Percentiles rank a stretch among this genome's conserved stretches.
Conservation (phyloP, 2,797 vertebrate species). For the Cyprinella venusta region DNA sequence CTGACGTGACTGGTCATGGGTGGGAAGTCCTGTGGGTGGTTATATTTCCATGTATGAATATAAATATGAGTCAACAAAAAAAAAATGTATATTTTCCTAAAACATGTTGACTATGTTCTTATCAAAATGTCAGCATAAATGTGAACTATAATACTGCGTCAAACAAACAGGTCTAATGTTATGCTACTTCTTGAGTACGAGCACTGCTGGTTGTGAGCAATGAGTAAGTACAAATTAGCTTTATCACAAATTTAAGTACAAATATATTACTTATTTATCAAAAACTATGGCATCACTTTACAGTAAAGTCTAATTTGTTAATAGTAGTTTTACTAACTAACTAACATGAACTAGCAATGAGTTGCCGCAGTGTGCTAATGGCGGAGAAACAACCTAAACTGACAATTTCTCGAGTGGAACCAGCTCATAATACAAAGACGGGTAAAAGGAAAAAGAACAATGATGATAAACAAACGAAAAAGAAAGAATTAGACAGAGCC, state of each 20-base stretch:
- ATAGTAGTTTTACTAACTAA: not conserved
- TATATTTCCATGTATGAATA: constrained; percentile 38
- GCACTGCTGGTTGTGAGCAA: not conserved
- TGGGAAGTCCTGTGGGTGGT: constrained; percentile 28
- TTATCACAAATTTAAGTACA: not conserved
- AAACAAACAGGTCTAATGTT: not conserved
- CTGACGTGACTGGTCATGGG: constrained; percentile 21
- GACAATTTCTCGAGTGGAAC: too few relatives aligned
- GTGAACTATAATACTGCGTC: not conserved
- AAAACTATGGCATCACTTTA: not conserved
- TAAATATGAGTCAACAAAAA: constrained; percentile 22
- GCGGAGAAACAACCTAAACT: too few relatives aligned
- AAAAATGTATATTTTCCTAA: not conserved
- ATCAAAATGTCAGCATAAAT: constrained; percentile 11
- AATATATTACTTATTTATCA: not conserved
- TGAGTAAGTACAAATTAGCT: not conserved
- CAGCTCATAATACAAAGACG: too few relatives aligned
- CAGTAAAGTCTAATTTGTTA: not conserved
- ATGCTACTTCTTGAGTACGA: not conserved
- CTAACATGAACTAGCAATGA: not conserved
- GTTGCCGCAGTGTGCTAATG: too few relatives aligned
- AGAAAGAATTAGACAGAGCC: too few relatives aligned
- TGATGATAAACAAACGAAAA: too few relatives aligned
- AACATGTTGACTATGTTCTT: not conserved
- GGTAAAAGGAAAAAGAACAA: too few relatives aligned